Percentiles rank a stretch among this genome's conserved stretches.
Evolutionary conservation across 2,888 invertebrate genomes (phyloP).

Genomic region (Orgyia antiqua): DNA sequence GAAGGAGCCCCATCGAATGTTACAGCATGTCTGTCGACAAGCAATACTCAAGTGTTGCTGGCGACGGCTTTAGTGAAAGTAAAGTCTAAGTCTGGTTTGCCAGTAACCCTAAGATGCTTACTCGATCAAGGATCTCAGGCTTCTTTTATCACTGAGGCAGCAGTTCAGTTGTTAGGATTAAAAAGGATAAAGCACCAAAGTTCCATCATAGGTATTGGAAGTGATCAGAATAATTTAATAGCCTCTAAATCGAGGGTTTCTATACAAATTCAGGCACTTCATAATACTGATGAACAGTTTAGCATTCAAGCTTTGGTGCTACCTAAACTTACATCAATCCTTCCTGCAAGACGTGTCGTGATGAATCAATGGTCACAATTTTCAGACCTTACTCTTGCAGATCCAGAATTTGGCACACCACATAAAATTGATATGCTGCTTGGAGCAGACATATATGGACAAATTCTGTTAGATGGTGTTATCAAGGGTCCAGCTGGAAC

Average conservation of each 20-base stretch:
- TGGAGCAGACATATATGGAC: conserved; percentile 1
- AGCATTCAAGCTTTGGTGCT: no score
- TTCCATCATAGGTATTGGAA: neutral
- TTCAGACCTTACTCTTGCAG: no score
- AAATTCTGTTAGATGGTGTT: conserved; percentile 3
- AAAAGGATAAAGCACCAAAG: neutral
- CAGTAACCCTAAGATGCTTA: neutral
- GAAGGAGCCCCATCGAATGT: neutral
- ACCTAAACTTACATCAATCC: no score
- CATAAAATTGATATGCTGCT: no score
- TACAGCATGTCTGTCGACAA: neutral
- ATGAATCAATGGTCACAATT: no score
- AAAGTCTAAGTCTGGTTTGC: neutral
- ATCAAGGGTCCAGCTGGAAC: conserved; percentile 19
- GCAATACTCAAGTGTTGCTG: neutral
- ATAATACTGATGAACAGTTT: no score
- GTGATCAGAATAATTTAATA: neutral
- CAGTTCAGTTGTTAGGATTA: neutral
- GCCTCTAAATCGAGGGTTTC: neutral
- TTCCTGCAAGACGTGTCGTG: no score
- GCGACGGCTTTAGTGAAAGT: conserved; percentile 1
- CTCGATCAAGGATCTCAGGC: conserved; percentile 2
- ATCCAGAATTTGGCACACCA: no score
- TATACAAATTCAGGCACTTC: neutral
- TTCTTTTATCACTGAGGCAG: neutral